Evolutionary conservation across 92 coral and sea anemone species (phyloP).

Genomic region (Umimayanthus kanabou): DNA sequence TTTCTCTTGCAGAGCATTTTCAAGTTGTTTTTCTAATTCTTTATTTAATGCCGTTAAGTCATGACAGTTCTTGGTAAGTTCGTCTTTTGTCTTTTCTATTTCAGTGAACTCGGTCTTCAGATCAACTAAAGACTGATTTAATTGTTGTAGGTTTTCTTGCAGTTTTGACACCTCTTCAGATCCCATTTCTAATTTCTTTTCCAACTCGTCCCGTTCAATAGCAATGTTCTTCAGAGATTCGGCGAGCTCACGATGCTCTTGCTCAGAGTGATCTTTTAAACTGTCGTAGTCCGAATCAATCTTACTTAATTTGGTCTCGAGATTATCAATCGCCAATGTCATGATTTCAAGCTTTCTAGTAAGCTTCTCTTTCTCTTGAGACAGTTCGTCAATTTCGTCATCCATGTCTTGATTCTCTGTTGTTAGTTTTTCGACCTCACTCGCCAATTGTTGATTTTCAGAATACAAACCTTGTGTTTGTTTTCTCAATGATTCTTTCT

Average conservation of each 20-base stretch:
- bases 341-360: slow-evolving; percentile 41
- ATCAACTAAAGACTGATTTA: slow-evolving; percentile 4
- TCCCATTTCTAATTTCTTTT: slow-evolving; percentile 3
- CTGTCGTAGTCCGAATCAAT: slow-evolving; percentile 34
- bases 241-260: slow-evolving; percentile 16
- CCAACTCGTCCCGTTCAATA: background rate
- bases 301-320: slow-evolving; percentile 18
- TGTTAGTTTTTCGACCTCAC: slow-evolving; percentile 10
- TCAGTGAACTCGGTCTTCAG: slow-evolving; percentile 14
- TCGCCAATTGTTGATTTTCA: slow-evolving; percentile 7
- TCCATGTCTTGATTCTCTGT: slow-evolving; percentile 6
- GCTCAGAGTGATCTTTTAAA: slow-evolving; percentile 45
- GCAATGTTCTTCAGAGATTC: background rate
- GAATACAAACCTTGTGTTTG: slow-evolving; percentile 5
- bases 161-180: slow-evolving; percentile 16
- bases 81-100: background rate
- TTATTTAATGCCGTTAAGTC: background rate
- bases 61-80: background rate
- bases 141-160: slow-evolving; percentile 12
- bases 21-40: slow-evolving; percentile 9
- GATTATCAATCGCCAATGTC: slow-evolving; percentile 48
- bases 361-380: slow-evolving; percentile 15
- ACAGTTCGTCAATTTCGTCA: slow-evolving; percentile 46
- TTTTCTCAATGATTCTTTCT: slow-evolving; percentile 2
- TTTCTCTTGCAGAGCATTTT: background rate